phyloP scores from a whole-genome alignment of 2,888 invertebrate genomes.

The Lamellibrachia columna region DNA sequence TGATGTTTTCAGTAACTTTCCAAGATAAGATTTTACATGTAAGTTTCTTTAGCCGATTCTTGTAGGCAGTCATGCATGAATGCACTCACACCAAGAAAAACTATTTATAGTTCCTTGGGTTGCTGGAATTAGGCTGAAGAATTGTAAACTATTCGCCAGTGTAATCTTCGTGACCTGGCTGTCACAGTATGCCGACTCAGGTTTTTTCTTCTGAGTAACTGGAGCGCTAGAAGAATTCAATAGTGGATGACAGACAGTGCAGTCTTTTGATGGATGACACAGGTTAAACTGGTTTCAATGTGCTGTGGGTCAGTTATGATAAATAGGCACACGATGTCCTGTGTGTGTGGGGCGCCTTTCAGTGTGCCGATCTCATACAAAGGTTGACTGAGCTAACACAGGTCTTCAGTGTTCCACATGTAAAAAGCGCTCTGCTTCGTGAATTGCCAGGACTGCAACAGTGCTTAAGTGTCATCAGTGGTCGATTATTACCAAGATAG shows the following conservation, averaged over 20 bases:
- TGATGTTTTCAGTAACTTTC: not conserved
- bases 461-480: not conserved
- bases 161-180: not conserved
- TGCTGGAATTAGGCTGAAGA: not conserved
- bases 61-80: not conserved
- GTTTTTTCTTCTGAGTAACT: not conserved
- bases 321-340: constrained; percentile 1
- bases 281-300: constrained; percentile 10
- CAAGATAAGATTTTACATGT: not conserved
- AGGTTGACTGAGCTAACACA: constrained; percentile 12
- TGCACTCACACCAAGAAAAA: not conserved
- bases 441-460: not conserved
- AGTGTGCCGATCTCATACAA: not conserved
- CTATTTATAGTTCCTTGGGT: not conserved
- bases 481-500: not conserved
- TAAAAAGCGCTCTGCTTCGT: constrained; percentile 9
- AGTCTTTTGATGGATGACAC: constrained; percentile 8
- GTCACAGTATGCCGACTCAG: not conserved
- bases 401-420: not conserved
- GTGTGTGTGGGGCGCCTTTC: not conserved
- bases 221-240: not conserved
- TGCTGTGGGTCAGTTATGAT: not conserved
- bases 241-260: not conserved
- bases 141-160: not conserved
- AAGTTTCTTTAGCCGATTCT: not conserved